These are phyloP conservation scores for Halocaridina rubra DNA, from an alignment of 2,888 invertebrate genomes.

Conservation along the genomic window DNA sequence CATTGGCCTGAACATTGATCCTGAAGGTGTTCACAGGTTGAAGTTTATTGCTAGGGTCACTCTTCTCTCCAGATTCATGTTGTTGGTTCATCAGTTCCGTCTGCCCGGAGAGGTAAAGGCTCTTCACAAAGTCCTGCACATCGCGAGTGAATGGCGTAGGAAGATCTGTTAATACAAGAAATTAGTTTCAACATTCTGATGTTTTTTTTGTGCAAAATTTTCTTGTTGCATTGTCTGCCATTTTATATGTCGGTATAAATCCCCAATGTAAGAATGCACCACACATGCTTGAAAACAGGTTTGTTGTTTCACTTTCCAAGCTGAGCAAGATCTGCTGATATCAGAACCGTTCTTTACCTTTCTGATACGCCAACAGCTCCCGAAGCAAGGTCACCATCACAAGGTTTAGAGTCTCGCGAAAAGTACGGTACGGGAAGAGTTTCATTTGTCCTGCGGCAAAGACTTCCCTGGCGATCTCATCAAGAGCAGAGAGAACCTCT, in stretches of 20 bases:
- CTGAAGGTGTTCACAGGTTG: conserved; percentile 87
- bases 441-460: conserved; percentile 75
- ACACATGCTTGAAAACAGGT: too few species aligned
- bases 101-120: conserved; percentile 90
- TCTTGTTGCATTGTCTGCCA: too few species aligned
- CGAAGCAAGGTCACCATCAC: conserved; percentile 91
- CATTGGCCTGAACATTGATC: conserved; percentile 95
- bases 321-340: too few species aligned
- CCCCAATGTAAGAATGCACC: too few species aligned
- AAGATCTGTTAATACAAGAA: conserved; percentile 76
- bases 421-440: conserved; percentile 92
- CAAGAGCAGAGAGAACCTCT: conserved; percentile 82
- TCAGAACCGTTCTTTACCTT: too few species aligned
- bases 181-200: too few species aligned
- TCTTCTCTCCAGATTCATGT: conserved; percentile 38
- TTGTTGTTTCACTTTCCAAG: too few species aligned
- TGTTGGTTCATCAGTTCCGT: conserved; percentile 87
- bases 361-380: conserved; percentile 90
- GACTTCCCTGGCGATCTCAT: conserved; percentile 85
- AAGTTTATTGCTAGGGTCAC: conserved; percentile 10
- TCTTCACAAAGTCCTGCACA: conserved; percentile 90
- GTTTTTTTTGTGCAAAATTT: too few species aligned
- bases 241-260: too few species aligned
- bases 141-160: conserved; percentile 92
- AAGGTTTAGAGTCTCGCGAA: conserved; percentile 93